These are phyloP conservation scores for Toxotes jaculatrix DNA, from an alignment of 2,113 vertebrate genomes.

Conservation along the genomic window DNA sequence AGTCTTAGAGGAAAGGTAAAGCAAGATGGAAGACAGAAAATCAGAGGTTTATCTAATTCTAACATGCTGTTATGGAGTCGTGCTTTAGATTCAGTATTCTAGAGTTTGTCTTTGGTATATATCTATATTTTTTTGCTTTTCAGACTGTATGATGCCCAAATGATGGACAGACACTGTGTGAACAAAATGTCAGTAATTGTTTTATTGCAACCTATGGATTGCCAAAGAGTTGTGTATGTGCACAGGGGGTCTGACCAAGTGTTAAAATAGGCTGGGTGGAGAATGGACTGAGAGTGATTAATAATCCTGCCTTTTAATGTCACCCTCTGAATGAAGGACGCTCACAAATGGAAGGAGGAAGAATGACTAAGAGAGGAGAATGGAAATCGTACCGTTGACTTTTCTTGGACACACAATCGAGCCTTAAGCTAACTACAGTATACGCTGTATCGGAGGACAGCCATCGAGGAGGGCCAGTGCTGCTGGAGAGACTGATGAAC, in stretches of 20 bases:
- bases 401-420: constrained; percentile 89
- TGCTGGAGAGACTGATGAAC: constrained; percentile 79
- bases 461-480: constrained; percentile 91
- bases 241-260: constrained; percentile 56
- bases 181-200: constrained; percentile 77
- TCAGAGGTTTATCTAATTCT: constrained; percentile 78
- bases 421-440: constrained; percentile 93
- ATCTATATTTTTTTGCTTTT: constrained; percentile 81
- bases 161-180: constrained; percentile 81
- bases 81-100: constrained; percentile 83
- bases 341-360: constrained; percentile 44
- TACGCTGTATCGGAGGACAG: constrained; percentile 91
- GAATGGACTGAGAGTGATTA: constrained; percentile 27
- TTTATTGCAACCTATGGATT: constrained; percentile 89
- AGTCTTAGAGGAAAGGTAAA: constrained; percentile 56
- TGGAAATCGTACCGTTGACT: constrained; percentile 63
- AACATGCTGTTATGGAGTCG: constrained; percentile 81
- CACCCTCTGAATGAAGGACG: constrained; percentile 50
- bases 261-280: constrained; percentile 42
- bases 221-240: constrained; percentile 78
- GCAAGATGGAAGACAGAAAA: constrained; percentile 54
- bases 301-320: constrained; percentile 21
- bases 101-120: constrained; percentile 82
- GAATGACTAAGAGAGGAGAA: constrained; percentile 46
- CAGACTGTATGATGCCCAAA: constrained; percentile 78